Evolutionary conservation across 2,888 invertebrate species (phyloP).

Genomic region (Aphrophora alni): DNA sequence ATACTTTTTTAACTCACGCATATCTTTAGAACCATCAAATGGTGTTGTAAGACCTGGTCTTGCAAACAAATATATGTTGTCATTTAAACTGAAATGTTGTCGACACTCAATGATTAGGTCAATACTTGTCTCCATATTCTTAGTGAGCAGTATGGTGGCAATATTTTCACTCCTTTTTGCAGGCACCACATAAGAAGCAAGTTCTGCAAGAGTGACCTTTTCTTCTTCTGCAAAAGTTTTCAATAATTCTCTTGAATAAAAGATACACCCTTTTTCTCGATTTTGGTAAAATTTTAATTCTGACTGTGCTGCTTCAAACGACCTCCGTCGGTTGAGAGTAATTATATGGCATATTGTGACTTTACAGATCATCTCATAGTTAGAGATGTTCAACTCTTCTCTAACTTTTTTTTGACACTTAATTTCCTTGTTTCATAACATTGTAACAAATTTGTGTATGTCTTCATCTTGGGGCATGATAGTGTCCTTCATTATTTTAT

Average conservation of each 20-base stretch:
- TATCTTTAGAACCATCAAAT: not conserved
- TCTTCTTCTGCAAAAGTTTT: slow-evolving; percentile 19
- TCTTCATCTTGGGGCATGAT: not conserved
- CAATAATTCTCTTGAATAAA: not conserved
- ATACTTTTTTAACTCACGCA: not conserved
- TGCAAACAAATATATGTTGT: slow-evolving; percentile 7
- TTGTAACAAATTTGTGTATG: slow-evolving; percentile 4
- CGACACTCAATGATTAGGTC: not conserved
- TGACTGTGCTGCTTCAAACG: slow-evolving; percentile 11
- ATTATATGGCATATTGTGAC: slow-evolving; percentile 11
- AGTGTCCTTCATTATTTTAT: slow-evolving; percentile 14
- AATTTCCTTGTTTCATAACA: not conserved
- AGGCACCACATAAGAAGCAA: slow-evolving; percentile 12
- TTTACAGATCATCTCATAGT: slow-evolving; percentile 14
- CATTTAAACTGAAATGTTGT: not conserved
- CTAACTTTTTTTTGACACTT: not conserved
- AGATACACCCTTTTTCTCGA: not conserved
- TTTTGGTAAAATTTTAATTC: not conserved
- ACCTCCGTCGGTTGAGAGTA: not conserved
- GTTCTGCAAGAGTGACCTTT: not conserved
- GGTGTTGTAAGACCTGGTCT: slow-evolving; percentile 2
- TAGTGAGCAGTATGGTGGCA: slow-evolving; percentile 6
- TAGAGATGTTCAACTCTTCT: not conserved
- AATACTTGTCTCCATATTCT: not conserved
- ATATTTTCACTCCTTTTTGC: slow-evolving; percentile 2